phyloP scores from a whole-genome alignment of 1,140 invertebrate species.

The Bombyx mori region DNA sequence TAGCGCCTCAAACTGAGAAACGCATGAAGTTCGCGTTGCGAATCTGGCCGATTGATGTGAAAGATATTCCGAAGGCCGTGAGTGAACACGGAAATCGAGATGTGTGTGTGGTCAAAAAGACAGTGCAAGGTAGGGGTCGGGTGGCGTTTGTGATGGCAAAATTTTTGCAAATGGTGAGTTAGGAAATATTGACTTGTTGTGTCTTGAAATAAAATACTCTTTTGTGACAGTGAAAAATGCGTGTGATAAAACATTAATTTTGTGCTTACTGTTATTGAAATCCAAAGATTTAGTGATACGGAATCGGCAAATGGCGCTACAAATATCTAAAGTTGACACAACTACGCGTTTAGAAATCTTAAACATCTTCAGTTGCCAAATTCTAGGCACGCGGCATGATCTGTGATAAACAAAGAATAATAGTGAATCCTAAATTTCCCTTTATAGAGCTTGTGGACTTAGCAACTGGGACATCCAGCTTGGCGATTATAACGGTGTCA shows the following conservation, averaged over 20 bases:
- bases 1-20: constrained; percentile 50
- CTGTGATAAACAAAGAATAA: constrained; percentile 55
- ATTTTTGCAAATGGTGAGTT: constrained; percentile 73
- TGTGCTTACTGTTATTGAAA: constrained; percentile 61
- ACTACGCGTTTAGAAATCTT: constrained; percentile 70
- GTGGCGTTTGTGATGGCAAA: constrained; percentile 73
- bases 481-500: constrained; percentile 72
- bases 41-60: constrained; percentile 71
- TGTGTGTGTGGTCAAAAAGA: constrained; percentile 72
- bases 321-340: constrained; percentile 69
- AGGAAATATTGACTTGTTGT: constrained; percentile 63
- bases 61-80: constrained; percentile 73
- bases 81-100: constrained; percentile 73
- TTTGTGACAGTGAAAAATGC: constrained; percentile 59
- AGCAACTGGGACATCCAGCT: constrained; percentile 70
- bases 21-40: constrained; percentile 70
- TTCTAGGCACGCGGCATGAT: constrained; percentile 56
- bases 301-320: constrained; percentile 71
- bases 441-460: constrained; percentile 55
- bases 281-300: constrained; percentile 64
- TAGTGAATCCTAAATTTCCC: constrained; percentile 61
- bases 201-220: constrained; percentile 38
- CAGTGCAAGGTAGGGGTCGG: constrained; percentile 73
- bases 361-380: constrained; percentile 54
- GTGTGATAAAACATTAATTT: constrained; percentile 52